Evolutionary conservation across 2,888 invertebrate genomes (phyloP).

Genomic region (Plebejus melissa): DNA sequence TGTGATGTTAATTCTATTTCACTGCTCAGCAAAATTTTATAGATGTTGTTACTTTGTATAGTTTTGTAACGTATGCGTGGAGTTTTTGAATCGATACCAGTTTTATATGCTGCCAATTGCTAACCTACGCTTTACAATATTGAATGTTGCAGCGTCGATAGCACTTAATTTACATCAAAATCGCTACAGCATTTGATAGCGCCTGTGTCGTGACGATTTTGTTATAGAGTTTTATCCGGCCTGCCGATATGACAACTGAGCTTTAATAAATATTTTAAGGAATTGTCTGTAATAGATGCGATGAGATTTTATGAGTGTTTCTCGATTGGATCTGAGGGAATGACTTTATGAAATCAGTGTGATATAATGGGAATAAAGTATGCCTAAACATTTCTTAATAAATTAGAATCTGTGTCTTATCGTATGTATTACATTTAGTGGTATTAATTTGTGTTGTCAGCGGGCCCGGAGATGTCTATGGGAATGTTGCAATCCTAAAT

Average conservation of each 20-base stretch:
- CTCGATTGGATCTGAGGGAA: slow-evolving; percentile 6
- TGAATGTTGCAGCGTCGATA: slow-evolving; percentile 26
- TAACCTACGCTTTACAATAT: slow-evolving; percentile 29
- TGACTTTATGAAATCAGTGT: neutral
- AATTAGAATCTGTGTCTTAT: slow-evolving; percentile 7
- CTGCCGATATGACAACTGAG: slow-evolving; percentile 24
- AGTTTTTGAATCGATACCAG: slow-evolving; percentile 3
- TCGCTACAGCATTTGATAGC: slow-evolving; percentile 23
- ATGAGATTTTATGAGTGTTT: neutral
- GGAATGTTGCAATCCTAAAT: slow-evolving; percentile 50
- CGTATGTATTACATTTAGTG: slow-evolving; percentile 4
- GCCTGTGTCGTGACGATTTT: slow-evolving; percentile 25
- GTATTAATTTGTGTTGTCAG: slow-evolving; percentile 24
- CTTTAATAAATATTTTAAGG: slow-evolving; percentile 26
- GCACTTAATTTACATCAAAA: slow-evolving; percentile 27
- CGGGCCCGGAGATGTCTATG: slow-evolving; percentile 32
- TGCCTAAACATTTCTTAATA: slow-evolving; percentile 4
- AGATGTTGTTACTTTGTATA: slow-evolving; percentile 29
- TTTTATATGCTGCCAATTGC: slow-evolving; percentile 28
- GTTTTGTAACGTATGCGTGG: slow-evolving; percentile 28
- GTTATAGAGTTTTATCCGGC: slow-evolving; percentile 27
- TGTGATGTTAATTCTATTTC: slow-evolving; percentile 35
- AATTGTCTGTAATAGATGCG: slow-evolving; percentile 23
- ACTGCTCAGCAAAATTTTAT: slow-evolving; percentile 34
- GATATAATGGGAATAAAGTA: slow-evolving; percentile 1